Evolutionary conservation across 2,113 vertebrate species (phyloP).

Genomic region (Phylloscopus whistleri): DNA sequence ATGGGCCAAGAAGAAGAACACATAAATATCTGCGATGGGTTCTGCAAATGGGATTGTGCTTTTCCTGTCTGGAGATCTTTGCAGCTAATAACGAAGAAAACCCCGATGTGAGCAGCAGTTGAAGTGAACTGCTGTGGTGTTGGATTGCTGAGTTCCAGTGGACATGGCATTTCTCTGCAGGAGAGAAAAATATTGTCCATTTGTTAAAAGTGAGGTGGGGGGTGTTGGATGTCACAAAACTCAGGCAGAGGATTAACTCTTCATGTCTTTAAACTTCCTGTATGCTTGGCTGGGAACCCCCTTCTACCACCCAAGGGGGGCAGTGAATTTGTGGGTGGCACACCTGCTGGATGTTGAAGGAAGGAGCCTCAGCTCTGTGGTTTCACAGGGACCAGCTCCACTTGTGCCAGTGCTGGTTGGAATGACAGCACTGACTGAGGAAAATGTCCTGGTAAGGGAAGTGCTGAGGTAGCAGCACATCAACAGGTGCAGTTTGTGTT

Average conservation of each 20-base stretch:
- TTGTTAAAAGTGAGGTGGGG: not conserved
- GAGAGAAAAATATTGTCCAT: not conserved
- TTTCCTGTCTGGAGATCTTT: not conserved
- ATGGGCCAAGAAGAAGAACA: not conserved
- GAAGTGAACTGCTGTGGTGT: not conserved
- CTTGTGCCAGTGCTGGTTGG: not conserved
- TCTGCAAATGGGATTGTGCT: not conserved
- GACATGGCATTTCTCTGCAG: not conserved
- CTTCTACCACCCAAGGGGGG: not conserved
- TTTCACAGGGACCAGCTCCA: not conserved
- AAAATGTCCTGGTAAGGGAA: not conserved
- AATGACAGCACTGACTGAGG: not conserved
- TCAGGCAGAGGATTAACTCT: not conserved
- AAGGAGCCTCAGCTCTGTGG: not conserved
- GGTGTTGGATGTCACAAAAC: not conserved
- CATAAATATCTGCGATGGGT: not conserved
- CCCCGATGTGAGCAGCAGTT: not conserved
- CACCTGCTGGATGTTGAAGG: not conserved
- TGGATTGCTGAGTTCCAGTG: not conserved
- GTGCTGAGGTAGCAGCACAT: not conserved
- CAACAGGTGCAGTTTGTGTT: not conserved
- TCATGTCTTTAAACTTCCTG: not conserved
- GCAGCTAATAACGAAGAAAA: not conserved
- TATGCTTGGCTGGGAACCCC: not conserved
- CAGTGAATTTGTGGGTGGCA: rapidly evolving